Evolutionary conservation across 2,113 vertebrate genomes (phyloP).

Genomic region (Takifugu bimaculatus): DNA sequence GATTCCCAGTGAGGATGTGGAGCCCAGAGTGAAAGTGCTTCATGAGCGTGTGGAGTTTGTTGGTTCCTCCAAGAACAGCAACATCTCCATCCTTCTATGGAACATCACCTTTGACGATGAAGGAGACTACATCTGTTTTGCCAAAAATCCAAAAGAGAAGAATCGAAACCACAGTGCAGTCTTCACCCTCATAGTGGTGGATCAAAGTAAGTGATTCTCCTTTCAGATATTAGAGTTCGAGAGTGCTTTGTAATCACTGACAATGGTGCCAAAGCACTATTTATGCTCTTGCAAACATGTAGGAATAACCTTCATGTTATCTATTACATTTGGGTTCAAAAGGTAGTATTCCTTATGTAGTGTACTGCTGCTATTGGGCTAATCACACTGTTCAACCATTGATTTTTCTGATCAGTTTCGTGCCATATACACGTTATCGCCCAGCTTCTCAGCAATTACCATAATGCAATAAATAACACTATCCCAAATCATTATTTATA

Average conservation of each 20-base stretch:
- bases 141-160: slow-evolving; percentile 87
- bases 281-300: not conserved
- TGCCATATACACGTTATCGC: too few relatives aligned
- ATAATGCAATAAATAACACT: too few relatives aligned
- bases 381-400: too few relatives aligned
- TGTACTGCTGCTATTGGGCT: too few relatives aligned
- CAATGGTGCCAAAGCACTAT: not conserved
- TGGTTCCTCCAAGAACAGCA: slow-evolving; percentile 79
- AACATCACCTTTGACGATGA: slow-evolving; percentile 86
- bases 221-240: too few relatives aligned
- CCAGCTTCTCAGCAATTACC: too few relatives aligned
- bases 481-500: too few relatives aligned
- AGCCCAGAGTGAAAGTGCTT: slow-evolving; percentile 54
- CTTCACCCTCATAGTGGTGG: slow-evolving; percentile 82
- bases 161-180: slow-evolving; percentile 78
- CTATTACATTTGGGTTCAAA: too few relatives aligned
- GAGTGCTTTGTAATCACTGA: too few relatives aligned
- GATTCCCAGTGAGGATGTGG: slow-evolving; percentile 70
- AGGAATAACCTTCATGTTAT: not conserved
- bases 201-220: slow-evolving; percentile 77
- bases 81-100: slow-evolving; percentile 85
- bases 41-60: slow-evolving; percentile 79
- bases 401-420: too few relatives aligned
- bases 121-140: slow-evolving; percentile 86
- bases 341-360: too few relatives aligned